Evolutionary conservation across 2,797 vertebrate genomes (phyloP).

Genomic region (Darevskia nairensis): DNA sequence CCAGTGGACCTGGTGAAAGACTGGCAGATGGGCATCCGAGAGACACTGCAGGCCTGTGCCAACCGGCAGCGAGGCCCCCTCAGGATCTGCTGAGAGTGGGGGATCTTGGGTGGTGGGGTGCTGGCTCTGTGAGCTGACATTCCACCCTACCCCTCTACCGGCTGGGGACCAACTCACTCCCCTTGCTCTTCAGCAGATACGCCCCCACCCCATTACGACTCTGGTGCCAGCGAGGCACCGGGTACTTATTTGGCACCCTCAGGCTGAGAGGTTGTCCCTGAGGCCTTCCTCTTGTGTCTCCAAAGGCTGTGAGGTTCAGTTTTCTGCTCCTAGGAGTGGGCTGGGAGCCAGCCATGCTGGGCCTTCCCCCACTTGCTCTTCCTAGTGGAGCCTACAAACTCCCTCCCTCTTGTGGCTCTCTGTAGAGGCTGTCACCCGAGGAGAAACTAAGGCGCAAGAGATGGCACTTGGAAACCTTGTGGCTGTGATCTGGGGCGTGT

Average conservation of each 20-base stretch:
- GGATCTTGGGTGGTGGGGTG: no score
- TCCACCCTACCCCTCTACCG: background rate
- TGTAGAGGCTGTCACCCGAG: background rate
- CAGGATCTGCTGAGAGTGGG: constrained; percentile 15
- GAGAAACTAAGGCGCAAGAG: background rate
- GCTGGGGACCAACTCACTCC: background rate
- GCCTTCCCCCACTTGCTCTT: background rate
- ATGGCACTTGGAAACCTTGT: no score
- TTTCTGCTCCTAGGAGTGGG: background rate
- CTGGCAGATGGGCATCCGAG: constrained; percentile 68
- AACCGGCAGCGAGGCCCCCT: constrained; percentile 31
- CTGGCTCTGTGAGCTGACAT: background rate
- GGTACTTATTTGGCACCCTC: background rate
- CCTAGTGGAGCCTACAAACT: background rate
- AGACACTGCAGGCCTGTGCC: constrained; percentile 59
- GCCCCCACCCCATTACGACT: background rate
- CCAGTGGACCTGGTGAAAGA: constrained; percentile 65
- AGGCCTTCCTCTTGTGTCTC: no score
- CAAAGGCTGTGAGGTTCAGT: background rate
- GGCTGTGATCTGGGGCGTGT: no score
- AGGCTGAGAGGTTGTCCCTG: background rate
- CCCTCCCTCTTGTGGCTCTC: no score
- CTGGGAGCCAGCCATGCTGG: background rate
- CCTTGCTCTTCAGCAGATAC: background rate
- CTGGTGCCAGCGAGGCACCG: no score